Percentiles rank a stretch among this genome's conserved stretches.
Evolutionary conservation across 2,113 vertebrate species (phyloP).

Genomic region (Miniopterus natalensis): DNA sequence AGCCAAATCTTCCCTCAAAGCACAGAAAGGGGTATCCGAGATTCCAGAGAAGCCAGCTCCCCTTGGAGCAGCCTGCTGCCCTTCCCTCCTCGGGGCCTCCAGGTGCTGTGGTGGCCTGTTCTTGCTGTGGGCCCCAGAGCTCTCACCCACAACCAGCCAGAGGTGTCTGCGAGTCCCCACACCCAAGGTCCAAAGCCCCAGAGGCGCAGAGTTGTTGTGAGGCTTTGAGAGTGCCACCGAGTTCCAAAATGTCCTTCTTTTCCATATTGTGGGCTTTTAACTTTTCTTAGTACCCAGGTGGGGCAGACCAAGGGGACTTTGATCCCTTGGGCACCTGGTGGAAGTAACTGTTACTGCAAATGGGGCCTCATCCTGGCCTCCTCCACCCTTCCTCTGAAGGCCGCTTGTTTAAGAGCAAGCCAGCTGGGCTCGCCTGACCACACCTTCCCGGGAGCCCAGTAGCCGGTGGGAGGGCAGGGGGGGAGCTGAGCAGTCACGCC

Average conservation of each 20-base stretch:
- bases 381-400: neutral
- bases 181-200: neutral
- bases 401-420: neutral
- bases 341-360: neutral
- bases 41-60: neutral
- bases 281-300: neutral
- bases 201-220: neutral
- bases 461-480: neutral
- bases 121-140: too few relatives aligned
- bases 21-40: neutral
- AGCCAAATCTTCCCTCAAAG: neutral
- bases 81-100: neutral
- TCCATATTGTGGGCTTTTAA: neutral
- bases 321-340: neutral
- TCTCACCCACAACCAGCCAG: neutral
- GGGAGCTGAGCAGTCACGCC: neutral
- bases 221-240: neutral
- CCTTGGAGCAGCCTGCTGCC: neutral
- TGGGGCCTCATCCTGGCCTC: neutral
- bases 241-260: neutral
- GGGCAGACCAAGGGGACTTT: neutral
- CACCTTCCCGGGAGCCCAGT: neutral
- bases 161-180: neutral
- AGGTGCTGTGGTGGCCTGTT: accelerated
- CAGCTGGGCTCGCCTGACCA: neutral